A percentile compares a stretch with the other conserved stretches of the same genome.
Evolutionary conservation across 2,113 vertebrate species (phyloP).

Genomic region (Microtus oregoni): DNA sequence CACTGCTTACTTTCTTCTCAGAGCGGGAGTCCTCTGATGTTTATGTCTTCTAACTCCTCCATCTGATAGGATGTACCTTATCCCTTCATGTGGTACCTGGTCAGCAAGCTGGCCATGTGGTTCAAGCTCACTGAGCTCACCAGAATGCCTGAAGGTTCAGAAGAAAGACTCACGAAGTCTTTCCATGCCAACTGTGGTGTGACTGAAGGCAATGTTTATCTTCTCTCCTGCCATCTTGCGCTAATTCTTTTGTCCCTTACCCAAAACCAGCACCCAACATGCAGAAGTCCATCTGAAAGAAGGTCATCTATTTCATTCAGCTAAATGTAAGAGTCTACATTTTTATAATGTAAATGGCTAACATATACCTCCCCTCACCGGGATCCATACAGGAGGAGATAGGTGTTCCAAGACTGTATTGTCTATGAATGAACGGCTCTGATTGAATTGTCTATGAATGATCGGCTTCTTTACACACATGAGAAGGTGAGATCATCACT

Average conservation of each 20-base stretch:
- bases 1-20: not conserved
- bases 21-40: not conserved
- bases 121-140: not conserved
- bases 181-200: not conserved
- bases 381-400: not conserved
- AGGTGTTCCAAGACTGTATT: not conserved
- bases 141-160: not conserved
- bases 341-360: not conserved
- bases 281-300: not conserved
- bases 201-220: not conserved
- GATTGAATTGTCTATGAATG: not conserved
- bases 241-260: not conserved
- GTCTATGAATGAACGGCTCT: not conserved
- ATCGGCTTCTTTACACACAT: not conserved
- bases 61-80: not conserved
- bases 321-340: no score
- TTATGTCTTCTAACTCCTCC: not conserved
- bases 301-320: not conserved
- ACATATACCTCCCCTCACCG: not conserved
- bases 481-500: not conserved
- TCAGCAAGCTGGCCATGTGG: not conserved
- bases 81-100: not conserved
- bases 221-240: not conserved
- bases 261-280: not conserved
- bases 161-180: not conserved